Evolutionary conservation across 2,113 vertebrate genomes (phyloP).

Genomic region (Rhineura floridana): DNA sequence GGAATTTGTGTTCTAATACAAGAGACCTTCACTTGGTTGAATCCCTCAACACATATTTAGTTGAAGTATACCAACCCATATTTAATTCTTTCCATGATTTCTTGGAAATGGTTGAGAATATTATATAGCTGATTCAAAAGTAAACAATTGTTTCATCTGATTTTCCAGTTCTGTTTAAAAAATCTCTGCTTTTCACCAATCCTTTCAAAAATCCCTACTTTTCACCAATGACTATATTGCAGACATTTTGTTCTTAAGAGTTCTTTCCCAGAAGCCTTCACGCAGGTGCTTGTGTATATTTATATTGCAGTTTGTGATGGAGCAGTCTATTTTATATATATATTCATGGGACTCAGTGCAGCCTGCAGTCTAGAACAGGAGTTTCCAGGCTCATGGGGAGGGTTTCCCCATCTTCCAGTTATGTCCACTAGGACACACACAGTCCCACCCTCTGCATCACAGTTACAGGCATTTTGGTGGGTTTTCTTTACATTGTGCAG

Average conservation of each 20-base stretch:
- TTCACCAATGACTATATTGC: slow-evolving; percentile 4
- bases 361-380: neutral
- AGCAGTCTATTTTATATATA: too few species aligned
- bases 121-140: slow-evolving; percentile 30
- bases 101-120: neutral
- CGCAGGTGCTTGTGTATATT: neutral
- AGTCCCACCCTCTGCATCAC: neutral
- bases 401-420: neutral
- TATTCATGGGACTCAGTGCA: neutral
- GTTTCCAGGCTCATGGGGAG: neutral
- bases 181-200: neutral
- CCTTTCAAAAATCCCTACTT: too few species aligned
- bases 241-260: neutral
- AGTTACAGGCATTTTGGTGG: neutral
- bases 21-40: slow-evolving; percentile 23
- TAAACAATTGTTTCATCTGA: slow-evolving; percentile 38
- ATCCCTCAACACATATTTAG: neutral
- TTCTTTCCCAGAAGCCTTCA: neutral
- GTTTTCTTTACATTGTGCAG: neutral
- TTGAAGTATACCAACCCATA: neutral
- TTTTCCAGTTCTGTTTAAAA: slow-evolving; percentile 2
- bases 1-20: slow-evolving; percentile 7
- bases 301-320: neutral
- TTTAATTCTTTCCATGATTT: neutral
- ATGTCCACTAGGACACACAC: neutral